Base-by-base conservation (phyloP, 2,888 invertebrate genomes). In the Atethmia centrago region DNA sequence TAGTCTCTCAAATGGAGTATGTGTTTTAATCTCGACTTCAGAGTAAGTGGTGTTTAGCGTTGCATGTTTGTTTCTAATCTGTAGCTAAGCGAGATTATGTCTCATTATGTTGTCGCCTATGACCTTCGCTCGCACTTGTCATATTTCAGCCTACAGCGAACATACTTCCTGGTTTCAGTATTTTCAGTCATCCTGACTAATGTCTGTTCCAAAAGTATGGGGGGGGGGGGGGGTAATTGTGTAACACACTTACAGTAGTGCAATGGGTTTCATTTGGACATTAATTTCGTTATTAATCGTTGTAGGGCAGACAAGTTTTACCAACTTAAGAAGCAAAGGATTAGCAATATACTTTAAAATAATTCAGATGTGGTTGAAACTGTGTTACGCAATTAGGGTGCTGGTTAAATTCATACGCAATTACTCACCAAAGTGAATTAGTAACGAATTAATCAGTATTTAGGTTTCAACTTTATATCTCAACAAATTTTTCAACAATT, bases 81-180 rank as follows among this genome's bases (percentile, higher is more conserved):
- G 36, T 51, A 63, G 85, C 85, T 74, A 49, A 65, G 80, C 84
- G 82, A 84, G 76, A 78, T 76, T 64, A 21, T 64, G 55, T 51
- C 63, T 65, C 68, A 74, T 81, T 73, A 78, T 74, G 40, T 71
- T 59, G 28, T 71, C 28, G 45, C 36, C 36, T 69, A 51, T 61
- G 59, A 65, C 73, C 62, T 73, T 66, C 61, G 53, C 70, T 49
- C 16, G 45, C 56, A 65, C 56, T 72, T 76, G 65, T 63, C 53
- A 62, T 68, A 62, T 74, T 51, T 63, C 59, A 74, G 69, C 79
- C 40, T 45, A 36, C 51, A 58, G 81, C 81, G 76, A 80, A 70
- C 42, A 53, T n/a, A 65, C 28, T 58, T 49, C 42, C 31, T 53
- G 36, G 19, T 40, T 68, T 49, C 28, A 53, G 25, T 62, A 31